Percentiles rank a stretch among this genome's conserved stretches.
These are phyloP conservation scores for Eunapius fragilis DNA, from an alignment of 37 sponge, comb jelly and placozoan species.

Conservation along the genomic window DNA sequence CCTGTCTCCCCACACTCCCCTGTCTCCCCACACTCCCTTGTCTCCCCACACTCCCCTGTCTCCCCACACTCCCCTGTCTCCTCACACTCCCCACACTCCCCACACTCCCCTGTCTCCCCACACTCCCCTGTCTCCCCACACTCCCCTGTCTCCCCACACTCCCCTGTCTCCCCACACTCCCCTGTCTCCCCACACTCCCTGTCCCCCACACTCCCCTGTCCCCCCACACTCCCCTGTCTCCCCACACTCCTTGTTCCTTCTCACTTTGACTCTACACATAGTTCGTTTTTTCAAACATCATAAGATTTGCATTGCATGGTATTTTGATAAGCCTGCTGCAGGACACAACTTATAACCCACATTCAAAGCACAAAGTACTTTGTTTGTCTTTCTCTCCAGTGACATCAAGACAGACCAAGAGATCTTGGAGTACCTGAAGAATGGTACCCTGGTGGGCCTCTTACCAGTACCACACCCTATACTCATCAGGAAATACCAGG, in stretches of 20 bases:
- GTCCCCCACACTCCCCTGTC: not conserved
- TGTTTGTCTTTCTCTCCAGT: constrained; percentile 21
- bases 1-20: not conserved
- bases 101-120: not conserved
- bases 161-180: not conserved
- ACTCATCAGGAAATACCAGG: constrained; percentile 95
- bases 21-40: too few relatives aligned
- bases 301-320: not conserved
- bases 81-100: not conserved
- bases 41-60: too few relatives aligned
- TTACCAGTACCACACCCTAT: constrained; percentile 98
- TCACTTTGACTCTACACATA: not conserved
- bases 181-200: not conserved
- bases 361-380: too few relatives aligned
- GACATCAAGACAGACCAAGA: constrained; percentile 83
- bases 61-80: not conserved
- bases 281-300: not conserved
- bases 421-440: constrained; percentile 90
- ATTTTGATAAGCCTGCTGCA: not conserved
- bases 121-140: not conserved
- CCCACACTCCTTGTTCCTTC: not conserved
- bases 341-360: not conserved
- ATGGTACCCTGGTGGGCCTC: constrained; percentile 95
- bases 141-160: not conserved
- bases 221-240: too few relatives aligned